These are phyloP conservation scores for Scaptomyza polygonia DNA, from an alignment of 2,888 invertebrate species.

Conservation along the genomic window DNA sequence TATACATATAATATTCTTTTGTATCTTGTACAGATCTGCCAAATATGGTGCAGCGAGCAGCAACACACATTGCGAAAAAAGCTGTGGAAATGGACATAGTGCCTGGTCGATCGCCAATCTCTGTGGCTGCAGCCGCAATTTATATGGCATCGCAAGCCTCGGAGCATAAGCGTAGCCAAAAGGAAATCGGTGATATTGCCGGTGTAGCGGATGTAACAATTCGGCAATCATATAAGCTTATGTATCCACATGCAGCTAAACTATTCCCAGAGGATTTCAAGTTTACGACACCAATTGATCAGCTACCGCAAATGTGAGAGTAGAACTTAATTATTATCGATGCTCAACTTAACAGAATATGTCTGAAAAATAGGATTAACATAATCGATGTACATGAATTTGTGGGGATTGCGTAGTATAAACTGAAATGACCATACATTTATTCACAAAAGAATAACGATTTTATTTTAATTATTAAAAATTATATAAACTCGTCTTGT, in stretches of 20 bases:
- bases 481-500: constrained; percentile 12
- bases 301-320: constrained; percentile 92
- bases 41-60: constrained; percentile 95
- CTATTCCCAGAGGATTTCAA: constrained; percentile 98
- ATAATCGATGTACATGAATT: constrained; percentile 22
- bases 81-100: constrained; percentile 99
- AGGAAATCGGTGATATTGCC: constrained; percentile 99
- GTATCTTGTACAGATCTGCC: constrained; percentile 88
- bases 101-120: constrained; percentile 98
- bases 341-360: constrained; percentile 60
- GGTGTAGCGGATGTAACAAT: constrained; percentile 99
- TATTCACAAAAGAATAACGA: constrained; percentile 42
- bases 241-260: constrained; percentile 96
- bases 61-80: constrained; percentile 97
- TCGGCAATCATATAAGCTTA: constrained; percentile 97
- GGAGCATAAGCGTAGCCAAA: constrained; percentile 97
- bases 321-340: constrained; percentile 27
- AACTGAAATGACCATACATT: constrained; percentile 38
- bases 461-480: constrained; percentile 44
- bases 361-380: constrained; percentile 26
- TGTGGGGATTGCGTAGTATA: constrained; percentile 35
- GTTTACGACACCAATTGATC: constrained; percentile 97
- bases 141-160: constrained; percentile 99
- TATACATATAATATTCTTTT: not conserved
- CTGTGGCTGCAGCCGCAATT: constrained; percentile 99